A percentile compares a stretch with the other conserved stretches of the same genome.
These are phyloP conservation scores for Sebastes trivittatus DNA, from an alignment of 2,797 vertebrate species.

Conservation along the genomic window DNA sequence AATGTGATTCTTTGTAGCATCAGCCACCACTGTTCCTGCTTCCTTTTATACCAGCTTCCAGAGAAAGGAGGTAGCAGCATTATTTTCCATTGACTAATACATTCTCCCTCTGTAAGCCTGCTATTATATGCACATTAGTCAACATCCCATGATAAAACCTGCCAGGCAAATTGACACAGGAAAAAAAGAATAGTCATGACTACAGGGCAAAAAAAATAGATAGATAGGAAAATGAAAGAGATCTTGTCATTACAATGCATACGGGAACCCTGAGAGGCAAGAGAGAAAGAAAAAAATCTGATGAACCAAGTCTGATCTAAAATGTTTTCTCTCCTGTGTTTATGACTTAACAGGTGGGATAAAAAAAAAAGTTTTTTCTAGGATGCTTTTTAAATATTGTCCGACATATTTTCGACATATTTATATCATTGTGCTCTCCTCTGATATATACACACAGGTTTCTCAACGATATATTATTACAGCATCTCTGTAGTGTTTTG, in stretches of 20 bases:
- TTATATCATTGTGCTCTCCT: neutral
- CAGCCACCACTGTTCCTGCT: constrained; percentile 22
- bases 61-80: constrained; percentile 20
- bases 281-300: too few species aligned
- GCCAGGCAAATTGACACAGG: neutral
- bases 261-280: too few species aligned
- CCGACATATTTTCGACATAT: neutral
- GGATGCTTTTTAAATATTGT: neutral
- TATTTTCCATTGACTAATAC: constrained; percentile 29
- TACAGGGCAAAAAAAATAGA: neutral
- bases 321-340: too few species aligned
- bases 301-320: too few species aligned
- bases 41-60: constrained; percentile 29
- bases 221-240: neutral
- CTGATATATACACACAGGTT: neutral
- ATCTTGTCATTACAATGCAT: neutral
- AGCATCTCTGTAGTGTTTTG: constrained; percentile 13
- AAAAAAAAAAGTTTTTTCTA: too few species aligned
- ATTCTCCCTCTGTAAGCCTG: constrained; percentile 7
- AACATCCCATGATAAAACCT: neutral
- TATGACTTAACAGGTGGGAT: too few species aligned
- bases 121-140: neutral
- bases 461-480: constrained; percentile 6
- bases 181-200: neutral
- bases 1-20: constrained; percentile 63